A percentile compares a stretch with the other conserved stretches of the same genome.
Conservation (phyloP, 37 sponge, comb jelly and placozoan species). For the Eunapius fragilis region DNA sequence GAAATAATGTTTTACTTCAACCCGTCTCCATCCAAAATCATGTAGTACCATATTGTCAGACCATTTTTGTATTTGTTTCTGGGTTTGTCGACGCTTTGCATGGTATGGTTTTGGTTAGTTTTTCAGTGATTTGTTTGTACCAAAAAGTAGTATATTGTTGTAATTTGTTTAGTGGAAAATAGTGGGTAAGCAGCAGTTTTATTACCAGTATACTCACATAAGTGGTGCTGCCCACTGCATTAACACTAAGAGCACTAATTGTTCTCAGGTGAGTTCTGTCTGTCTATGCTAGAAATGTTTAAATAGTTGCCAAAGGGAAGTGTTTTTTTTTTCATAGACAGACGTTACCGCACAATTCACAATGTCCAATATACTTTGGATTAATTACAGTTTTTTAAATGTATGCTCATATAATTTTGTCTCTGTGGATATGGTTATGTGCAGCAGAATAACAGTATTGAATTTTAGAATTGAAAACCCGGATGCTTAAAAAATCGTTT, state of each 20-base stretch:
- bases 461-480: no score
- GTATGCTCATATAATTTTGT: no score
- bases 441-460: no score
- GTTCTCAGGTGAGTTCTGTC: background rate
- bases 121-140: background rate
- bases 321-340: background rate
- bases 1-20: no score
- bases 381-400: no score
- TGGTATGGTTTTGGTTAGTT: background rate
- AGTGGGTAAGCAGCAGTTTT: background rate
- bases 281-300: background rate
- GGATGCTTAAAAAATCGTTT: no score
- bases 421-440: no score
- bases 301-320: background rate
- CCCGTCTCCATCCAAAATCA: no score
- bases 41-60: no score
- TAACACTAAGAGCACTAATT: background rate
- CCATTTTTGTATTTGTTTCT: no score
- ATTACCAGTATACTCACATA: background rate
- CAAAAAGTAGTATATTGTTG: background rate
- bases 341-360: no score
- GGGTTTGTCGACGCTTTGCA: background rate
- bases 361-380: no score
- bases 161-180: background rate
- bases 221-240: background rate